Evolutionary conservation across 2,797 vertebrate genomes (phyloP).

Genomic region (Coccyzus lansbergi): DNA sequence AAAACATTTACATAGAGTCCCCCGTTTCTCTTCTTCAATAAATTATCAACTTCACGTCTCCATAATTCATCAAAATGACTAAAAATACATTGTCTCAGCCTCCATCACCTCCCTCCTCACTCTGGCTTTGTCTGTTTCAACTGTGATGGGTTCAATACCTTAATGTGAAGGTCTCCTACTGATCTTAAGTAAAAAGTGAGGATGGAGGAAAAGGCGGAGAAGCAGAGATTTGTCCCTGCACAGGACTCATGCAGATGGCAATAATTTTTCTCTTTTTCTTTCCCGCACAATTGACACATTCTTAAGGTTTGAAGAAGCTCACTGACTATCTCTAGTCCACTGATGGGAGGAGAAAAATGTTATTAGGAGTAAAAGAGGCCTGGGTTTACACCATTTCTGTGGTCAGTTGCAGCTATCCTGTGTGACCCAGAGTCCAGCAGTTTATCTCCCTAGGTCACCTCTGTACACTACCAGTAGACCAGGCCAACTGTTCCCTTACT

Average conservation of each 20-base stretch:
- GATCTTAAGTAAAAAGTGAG: conserved; percentile 61
- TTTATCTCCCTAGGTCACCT: not conserved
- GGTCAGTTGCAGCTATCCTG: not conserved
- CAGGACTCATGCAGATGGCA: conserved; percentile 21
- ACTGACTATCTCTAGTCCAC: not conserved
- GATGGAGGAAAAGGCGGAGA: not conserved
- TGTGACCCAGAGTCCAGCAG: not conserved
- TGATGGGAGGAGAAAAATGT: not conserved
- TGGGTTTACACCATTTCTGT: not conserved
- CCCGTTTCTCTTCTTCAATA: conserved; percentile 80
- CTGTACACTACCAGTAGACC: not conserved
- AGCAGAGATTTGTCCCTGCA: conserved; percentile 20
- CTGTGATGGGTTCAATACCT: conserved; percentile 61
- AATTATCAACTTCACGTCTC: conserved; percentile 81
- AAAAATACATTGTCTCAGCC: conserved; percentile 81
- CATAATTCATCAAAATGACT: conserved; percentile 82
- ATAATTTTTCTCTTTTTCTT: conserved; percentile 39
- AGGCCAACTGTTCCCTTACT: not conserved
- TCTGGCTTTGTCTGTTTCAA: conserved; percentile 67
- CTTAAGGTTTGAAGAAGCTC: conserved; percentile 49
- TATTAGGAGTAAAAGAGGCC: not conserved
- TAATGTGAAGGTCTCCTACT: conserved; percentile 66
- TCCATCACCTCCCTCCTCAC: conserved; percentile 62
- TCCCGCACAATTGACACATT: conserved; percentile 31
- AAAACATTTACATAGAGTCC: conserved; percentile 85